Evolutionary conservation across 2,888 invertebrate genomes (phyloP), one percentile per base, ranked within the genome.

Genomic region (Drosophila phalerata): DNA sequence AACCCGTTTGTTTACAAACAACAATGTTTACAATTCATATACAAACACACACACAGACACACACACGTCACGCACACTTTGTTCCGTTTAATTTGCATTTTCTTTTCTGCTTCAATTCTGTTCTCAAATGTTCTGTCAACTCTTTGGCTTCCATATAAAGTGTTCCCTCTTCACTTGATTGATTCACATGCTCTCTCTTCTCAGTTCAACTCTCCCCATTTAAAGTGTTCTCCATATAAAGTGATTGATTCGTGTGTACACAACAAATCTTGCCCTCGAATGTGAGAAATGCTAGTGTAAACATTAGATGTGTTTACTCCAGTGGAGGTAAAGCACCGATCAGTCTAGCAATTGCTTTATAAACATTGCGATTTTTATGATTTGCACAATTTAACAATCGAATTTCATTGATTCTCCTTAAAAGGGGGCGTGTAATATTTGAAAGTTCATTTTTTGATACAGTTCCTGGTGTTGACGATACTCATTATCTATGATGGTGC

Each of bases 1-100:
- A 80, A 70, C 62, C 62, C 42, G 76, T 69, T 87, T 81, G 70
- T 85, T 81, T 85, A 71, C 61, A 87, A 85, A 77, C 79, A 84
- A 71, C 25, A 62, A 40, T 60, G 63, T 75, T 85, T 63, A 30
- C 77, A 60, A 55, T 48, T 52, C 13, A 38, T 32, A 60, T 48
- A 56, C 37, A 51, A 25, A 40, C 61, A 48, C 13, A 47, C 15
- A 38, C n/a, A 25, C 25, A 25, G 5, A n/a, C n/a, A n/a, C 8
- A 22, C 22, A 3, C 45, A 48, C 43, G 19, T 25, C 37, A 40
- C 53, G 34, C 13, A 47, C 22, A 38, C n/a, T n/a, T 38, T 10
- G 25, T 22, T 32, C 40, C 48, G 38, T 13, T 62, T 8, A 38
- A 48, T 47, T 56, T 47, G 19, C 47, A 56, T 48, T 32, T 56